Base-by-base conservation (phyloP, 2,113 vertebrate species). In the Megalops atlanticus region DNA sequence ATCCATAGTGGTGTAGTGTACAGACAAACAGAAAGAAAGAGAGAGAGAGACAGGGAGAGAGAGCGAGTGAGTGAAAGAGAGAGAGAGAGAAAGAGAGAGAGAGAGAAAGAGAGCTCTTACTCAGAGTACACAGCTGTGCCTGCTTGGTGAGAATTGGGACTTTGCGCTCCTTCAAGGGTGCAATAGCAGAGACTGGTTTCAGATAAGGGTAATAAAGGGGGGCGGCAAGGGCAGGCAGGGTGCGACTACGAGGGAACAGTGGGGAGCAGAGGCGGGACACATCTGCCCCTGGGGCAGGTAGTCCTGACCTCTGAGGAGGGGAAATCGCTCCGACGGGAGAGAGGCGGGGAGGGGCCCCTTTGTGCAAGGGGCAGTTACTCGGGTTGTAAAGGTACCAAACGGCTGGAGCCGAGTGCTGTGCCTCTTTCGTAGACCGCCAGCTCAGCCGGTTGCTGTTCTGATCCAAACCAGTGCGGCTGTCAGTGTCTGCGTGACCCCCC, bases 311-410 rank as follows among this genome's bases (percentile, higher is more conserved):
- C 41, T 89, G 88, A 1, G 96, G 96, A 12, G 96, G 96, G 52
- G 96, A 96, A 71, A 96, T 94, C 0, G 96, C 96, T 16, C 96
- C 96, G 6, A 97, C 89, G 0, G 96, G 96, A 79, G 96, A 96
- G 72, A 96, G 93, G 85, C 96, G 96, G 36, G 93, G 92, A 0
- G 95, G 96, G 75, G 94, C 90, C 0, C 93, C 94, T 83, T 90
- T 85, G 84, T 95, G 94, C 76, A 95, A 88, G 0, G 95, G 91
- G 85, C 94, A 95, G 90, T 91, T 94, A 83, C 92, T 93, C 45
- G 94, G 93, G 86, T 92, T 92, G 83, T 95, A 93, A 36, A 95
- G 88, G 78, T 91, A 94, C 70, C 86, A 92, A 64, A 90, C 85
- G 69, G 93, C 93, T 11, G 93, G 90, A 8, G 91, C 89, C 0